Conservation (phyloP, 2,797 vertebrate genomes). For the Protosalanx chinensis region DNA sequence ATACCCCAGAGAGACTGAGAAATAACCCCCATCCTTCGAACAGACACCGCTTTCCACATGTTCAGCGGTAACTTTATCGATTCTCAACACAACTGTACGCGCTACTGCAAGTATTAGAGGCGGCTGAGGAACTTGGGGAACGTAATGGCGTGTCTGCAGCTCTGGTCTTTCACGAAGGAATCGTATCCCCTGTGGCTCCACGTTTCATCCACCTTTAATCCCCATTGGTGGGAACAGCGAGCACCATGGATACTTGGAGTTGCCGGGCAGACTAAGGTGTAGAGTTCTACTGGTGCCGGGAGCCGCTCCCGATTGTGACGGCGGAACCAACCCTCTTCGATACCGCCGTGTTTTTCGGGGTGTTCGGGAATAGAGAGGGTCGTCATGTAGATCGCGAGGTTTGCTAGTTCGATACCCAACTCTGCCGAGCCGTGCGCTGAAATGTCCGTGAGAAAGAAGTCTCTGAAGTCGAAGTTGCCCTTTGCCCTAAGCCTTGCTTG, state of each 20-base stretch:
- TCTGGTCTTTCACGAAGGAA: neutral
- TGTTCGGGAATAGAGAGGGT: no score
- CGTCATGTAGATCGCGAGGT: no score
- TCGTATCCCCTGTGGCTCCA: neutral
- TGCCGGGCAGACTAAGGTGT: conserved; percentile 2
- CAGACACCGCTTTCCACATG: neutral
- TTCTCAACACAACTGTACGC: neutral
- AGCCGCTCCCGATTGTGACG: neutral
- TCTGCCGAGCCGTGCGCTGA: no score
- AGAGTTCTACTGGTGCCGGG: neutral
- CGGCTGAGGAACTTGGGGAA: neutral
- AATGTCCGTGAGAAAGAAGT: no score
- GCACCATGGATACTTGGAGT: neutral
- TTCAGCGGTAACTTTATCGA: neutral
- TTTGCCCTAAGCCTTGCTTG: neutral
- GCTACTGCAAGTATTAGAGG: neutral
- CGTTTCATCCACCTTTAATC: neutral
- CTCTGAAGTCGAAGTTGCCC: no score
- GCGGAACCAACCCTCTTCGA: neutral
- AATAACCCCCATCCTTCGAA: neutral
- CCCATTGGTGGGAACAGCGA: neutral
- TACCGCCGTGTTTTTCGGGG: neutral
- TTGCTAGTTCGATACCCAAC: no score
- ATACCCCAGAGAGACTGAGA: neutral
- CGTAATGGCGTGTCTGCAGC: neutral